Evolutionary conservation across 2,888 invertebrate genomes (phyloP), one percentile per base, ranked within the genome.

Genomic region (Eupithecia pulchellata): DNA sequence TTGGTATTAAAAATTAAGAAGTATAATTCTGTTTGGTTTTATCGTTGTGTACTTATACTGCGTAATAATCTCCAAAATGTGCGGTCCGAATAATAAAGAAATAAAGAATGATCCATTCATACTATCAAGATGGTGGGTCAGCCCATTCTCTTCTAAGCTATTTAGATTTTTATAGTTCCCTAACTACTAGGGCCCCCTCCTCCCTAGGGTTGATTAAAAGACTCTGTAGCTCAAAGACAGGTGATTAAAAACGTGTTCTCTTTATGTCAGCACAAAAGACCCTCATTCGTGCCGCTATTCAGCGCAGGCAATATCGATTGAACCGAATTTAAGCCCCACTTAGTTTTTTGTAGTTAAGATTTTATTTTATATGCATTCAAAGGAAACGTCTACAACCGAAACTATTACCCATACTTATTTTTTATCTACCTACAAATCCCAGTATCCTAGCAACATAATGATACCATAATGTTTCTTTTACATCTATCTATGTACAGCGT

Each of bases 131-230:
- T 42, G 42, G 42, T 13, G 17, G n/a, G 17, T n/a, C 39, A 39
- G 5, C 6, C 17, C 17, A 39, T 17, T 39, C 5, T 39, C 17
- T 39, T 17, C 1, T 17, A 17, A n/a, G 17, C 39, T 17, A 14
- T 42, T 8, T 42, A 42, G n/a, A n/a, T 42, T 42, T 42, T n/a
- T n/a, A 8, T 39, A 39, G n/a, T n/a, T n/a, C n/a, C n/a, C n/a
- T n/a, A n/a, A n/a, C n/a, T n/a, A n/a, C n/a, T 39, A 8, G n/a
- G 47, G 20, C 20, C n/a, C n/a, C n/a, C n/a, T n/a, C n/a, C n/a
- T n/a, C n/a, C n/a, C 52, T 13, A 25, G 42, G 42, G 42, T 8
- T 47, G 25, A 52, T 11, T 20, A 20, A 72, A 70, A 63, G 36
- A 17, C 13, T 29, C 25, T 52, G 20, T 25, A 25, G 25, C 52